Conservation (phyloP, 2,888 invertebrate species). For the Mamestra brassicae region DNA sequence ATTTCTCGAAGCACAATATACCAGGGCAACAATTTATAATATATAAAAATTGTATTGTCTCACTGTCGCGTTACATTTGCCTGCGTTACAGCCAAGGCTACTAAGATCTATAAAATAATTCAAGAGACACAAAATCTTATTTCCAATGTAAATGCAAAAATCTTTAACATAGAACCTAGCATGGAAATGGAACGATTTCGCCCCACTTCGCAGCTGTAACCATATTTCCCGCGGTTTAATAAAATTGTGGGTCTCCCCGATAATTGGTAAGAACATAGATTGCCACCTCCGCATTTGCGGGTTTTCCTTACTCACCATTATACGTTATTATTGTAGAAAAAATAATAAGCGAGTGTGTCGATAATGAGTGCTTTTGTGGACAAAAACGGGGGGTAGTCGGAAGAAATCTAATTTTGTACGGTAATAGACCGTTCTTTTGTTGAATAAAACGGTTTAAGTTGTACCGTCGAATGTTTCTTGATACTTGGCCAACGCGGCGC, state of each 20-base stretch:
- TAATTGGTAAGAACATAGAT: slow-evolving; percentile 65
- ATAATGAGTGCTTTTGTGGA: slow-evolving; percentile 51
- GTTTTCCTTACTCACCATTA: slow-evolving; percentile 32
- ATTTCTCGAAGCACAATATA: too few species aligned
- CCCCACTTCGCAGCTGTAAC: slow-evolving; percentile 31
- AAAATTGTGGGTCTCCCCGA: slow-evolving; percentile 63
- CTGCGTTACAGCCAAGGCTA: background rate
- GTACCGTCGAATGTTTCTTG: slow-evolving; percentile 15
- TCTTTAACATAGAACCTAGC: slow-evolving; percentile 13
- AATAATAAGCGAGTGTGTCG: slow-evolving; percentile 46
- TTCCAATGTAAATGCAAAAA: slow-evolving; percentile 41
- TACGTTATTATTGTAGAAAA: slow-evolving; percentile 43
- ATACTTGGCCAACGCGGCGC: slow-evolving; percentile 6
- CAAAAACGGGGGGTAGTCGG: slow-evolving; percentile 10
- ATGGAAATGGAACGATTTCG: slow-evolving; percentile 46
- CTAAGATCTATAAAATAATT: slow-evolving; percentile 20
- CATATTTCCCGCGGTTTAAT: slow-evolving; percentile 63
- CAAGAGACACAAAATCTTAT: slow-evolving; percentile 34
- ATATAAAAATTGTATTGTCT: too few species aligned
- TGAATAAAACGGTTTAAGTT: slow-evolving; percentile 35
- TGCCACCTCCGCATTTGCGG: slow-evolving; percentile 44
- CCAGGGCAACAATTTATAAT: too few species aligned
- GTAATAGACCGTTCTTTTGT: slow-evolving; percentile 29
- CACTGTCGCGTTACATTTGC: background rate
- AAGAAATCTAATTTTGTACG: slow-evolving; percentile 42